Percentiles rank a stretch among this genome's conserved stretches.
Evolutionary conservation across 2,113 vertebrate genomes (phyloP).

Genomic region (human): DNA sequence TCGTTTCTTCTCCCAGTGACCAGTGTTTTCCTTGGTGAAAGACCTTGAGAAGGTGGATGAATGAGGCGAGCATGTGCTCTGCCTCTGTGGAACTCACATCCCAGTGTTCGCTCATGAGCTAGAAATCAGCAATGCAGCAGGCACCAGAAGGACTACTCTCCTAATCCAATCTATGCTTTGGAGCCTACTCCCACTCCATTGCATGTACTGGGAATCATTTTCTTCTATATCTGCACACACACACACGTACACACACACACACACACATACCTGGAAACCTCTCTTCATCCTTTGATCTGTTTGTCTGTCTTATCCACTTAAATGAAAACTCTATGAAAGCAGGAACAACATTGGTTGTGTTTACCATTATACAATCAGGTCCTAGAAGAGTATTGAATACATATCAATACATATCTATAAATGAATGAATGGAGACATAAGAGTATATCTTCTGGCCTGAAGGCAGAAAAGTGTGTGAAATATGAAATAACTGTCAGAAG

Average conservation of each 20-base stretch:
- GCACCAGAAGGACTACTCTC: neutral
- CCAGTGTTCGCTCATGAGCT: accelerated
- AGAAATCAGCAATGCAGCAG: neutral
- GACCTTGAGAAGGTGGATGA: neutral
- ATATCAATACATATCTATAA: neutral
- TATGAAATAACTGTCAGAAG: neutral
- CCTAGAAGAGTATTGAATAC: neutral
- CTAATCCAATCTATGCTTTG: neutral
- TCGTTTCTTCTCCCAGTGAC: neutral
- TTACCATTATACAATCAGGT: neutral
- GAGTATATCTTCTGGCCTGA: neutral
- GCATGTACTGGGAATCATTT: neutral
- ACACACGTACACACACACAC: neutral
- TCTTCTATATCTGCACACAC: neutral
- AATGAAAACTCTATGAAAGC: neutral
- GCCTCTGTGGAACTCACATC: neutral
- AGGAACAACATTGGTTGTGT: neutral
- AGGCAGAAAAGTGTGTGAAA: neutral
- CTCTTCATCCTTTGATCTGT: neutral
- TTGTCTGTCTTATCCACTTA: neutral
- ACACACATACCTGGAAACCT: neutral
- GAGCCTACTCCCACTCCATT: accelerated
- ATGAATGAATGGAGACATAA: neutral
- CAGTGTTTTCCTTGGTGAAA: neutral
- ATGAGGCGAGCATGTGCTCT: accelerated